Evolutionary conservation across 2,888 invertebrate genomes (phyloP).

Genomic region (Nesidiocoris tenuis): DNA sequence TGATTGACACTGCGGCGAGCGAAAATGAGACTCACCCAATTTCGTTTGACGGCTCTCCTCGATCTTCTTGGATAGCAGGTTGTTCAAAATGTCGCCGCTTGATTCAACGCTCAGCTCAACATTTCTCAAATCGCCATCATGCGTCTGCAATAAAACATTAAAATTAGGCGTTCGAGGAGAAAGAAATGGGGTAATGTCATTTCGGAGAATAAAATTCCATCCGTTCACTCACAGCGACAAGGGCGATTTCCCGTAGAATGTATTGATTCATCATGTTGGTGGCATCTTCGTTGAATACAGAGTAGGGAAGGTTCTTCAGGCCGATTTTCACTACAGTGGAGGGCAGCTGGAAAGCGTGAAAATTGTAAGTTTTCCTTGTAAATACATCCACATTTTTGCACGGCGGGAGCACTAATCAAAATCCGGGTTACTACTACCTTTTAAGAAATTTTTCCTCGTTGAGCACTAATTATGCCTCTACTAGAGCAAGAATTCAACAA

Average conservation of each 20-base stretch:
- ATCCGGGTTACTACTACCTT: too few species aligned
- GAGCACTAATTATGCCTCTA: too few species aligned
- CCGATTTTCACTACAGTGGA: constrained; percentile 44
- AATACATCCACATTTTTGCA: too few species aligned
- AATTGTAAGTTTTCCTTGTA: too few species aligned
- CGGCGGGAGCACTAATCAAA: too few species aligned
- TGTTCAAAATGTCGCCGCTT: constrained; percentile 30
- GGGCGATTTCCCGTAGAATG: neutral
- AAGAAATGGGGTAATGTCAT: neutral
- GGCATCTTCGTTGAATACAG: constrained; percentile 22
- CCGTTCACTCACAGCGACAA: constrained; percentile 34
- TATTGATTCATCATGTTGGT: constrained; percentile 33
- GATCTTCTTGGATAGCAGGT: constrained; percentile 19
- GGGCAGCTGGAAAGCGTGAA: constrained; percentile 39
- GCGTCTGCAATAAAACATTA: constrained; percentile 24
- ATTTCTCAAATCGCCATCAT: constrained; percentile 31
- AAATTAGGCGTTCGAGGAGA: neutral
- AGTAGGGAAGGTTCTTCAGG: constrained; percentile 34
- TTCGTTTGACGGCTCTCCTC: neutral
- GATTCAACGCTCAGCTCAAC: constrained; percentile 15
- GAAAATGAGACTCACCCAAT: too few species aligned
- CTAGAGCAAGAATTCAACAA: too few species aligned
- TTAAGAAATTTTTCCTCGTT: too few species aligned
- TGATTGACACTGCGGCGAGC: too few species aligned
- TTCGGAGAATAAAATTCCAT: neutral